A percentile compares a stretch with the other conserved stretches of the same genome.
Evolutionary conservation across 2,888 invertebrate species (phyloP).

Genomic region (Trichogramma dendrolimi): DNA sequence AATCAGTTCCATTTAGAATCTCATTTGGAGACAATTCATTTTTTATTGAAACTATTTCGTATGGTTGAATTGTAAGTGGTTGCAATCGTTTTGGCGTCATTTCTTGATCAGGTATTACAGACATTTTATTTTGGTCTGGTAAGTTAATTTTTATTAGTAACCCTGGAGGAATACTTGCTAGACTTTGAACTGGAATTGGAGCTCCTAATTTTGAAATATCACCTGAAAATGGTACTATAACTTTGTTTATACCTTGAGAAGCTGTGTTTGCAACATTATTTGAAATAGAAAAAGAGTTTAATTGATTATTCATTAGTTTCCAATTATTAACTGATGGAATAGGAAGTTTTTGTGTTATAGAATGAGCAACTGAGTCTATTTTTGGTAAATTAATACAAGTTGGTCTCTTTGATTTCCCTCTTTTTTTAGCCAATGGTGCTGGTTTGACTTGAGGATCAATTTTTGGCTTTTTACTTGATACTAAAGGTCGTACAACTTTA

Average conservation of each 20-base stretch:
- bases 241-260: constrained; percentile 42
- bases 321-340: constrained; percentile 45
- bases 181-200: constrained; percentile 48
- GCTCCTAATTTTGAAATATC: constrained; percentile 47
- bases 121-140: constrained; percentile 39
- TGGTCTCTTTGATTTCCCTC: constrained; percentile 46
- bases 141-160: constrained; percentile 48
- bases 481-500: constrained; percentile 37
- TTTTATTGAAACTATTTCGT: neutral
- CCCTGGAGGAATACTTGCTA: constrained; percentile 49
- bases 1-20: neutral
- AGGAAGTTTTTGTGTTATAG: constrained; percentile 42
- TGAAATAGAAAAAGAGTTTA: constrained; percentile 45
- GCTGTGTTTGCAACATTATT: constrained; percentile 39
- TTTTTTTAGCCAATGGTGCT: constrained; percentile 46
- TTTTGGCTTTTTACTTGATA: constrained; percentile 50
- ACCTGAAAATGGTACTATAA: constrained; percentile 47
- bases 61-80: too few species aligned
- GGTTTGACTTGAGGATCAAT: constrained; percentile 44
- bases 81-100: constrained; percentile 4
- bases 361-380: constrained; percentile 41
- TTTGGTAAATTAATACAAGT: constrained; percentile 47
- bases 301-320: constrained; percentile 45
- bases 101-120: constrained; percentile 26
- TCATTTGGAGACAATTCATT: neutral